These are phyloP conservation scores for Prochilodus magdalenae DNA, from an alignment of 2,113 vertebrate species.

Conservation along the genomic window DNA sequence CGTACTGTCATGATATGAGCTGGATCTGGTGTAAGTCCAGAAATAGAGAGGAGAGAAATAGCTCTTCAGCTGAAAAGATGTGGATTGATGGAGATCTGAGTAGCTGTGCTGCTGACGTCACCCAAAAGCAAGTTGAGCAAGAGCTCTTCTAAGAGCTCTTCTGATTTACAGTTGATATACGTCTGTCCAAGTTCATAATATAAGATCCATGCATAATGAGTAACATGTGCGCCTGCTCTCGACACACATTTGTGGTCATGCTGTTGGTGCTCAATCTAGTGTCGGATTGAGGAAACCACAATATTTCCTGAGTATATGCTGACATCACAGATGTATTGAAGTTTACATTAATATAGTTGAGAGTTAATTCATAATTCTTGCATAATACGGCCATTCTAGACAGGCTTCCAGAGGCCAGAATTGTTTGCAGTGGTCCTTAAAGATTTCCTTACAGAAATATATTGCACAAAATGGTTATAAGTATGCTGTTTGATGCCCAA, in stretches of 20 bases:
- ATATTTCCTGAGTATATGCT: too few relatives aligned
- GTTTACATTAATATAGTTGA: too few relatives aligned
- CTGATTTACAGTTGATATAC: slow-evolving; percentile 22
- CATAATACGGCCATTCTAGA: too few relatives aligned
- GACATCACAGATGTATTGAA: too few relatives aligned
- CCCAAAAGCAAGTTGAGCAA: slow-evolving; percentile 19
- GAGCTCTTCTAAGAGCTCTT: too few relatives aligned
- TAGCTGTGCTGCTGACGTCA: slow-evolving; percentile 11
- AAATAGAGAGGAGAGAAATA: slow-evolving; percentile 9
- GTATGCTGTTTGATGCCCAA: too few relatives aligned
- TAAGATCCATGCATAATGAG: not conserved
- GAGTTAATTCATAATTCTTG: too few relatives aligned
- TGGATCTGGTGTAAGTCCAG: not conserved
- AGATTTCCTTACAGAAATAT: too few relatives aligned
- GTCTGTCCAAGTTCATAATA: slow-evolving; percentile 12
- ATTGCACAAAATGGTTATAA: too few relatives aligned
- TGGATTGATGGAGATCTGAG: slow-evolving; percentile 24
- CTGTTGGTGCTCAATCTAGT: not conserved
- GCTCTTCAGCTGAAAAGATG: slow-evolving; percentile 19
- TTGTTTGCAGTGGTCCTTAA: too few relatives aligned
- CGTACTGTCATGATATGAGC: slow-evolving; percentile 1
- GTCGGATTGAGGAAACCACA: not conserved
- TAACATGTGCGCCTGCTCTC: not conserved
- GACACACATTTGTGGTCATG: not conserved
- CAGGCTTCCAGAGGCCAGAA: too few relatives aligned